Conservation (phyloP, 2,797 vertebrate species). For the Spheniscus humboldti region DNA sequence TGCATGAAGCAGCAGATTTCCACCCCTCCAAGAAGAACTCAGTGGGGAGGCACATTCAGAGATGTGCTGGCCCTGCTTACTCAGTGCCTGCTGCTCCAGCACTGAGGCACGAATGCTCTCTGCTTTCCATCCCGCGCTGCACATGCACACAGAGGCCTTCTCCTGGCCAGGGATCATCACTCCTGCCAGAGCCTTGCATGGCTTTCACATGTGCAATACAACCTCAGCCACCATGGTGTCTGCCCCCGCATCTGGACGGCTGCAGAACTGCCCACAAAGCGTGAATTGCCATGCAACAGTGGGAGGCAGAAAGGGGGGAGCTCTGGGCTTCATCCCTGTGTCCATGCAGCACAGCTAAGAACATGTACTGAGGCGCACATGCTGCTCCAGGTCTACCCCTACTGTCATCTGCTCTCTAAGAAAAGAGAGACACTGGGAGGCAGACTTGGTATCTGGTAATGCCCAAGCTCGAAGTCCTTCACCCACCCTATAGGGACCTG, state of each 20-base stretch:
- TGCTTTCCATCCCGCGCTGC: constrained; percentile 7
- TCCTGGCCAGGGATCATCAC: not conserved
- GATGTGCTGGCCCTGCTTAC: constrained; percentile 2
- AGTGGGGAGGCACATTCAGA: not conserved
- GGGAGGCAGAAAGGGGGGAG: not conserved
- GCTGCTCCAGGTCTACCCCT: not conserved
- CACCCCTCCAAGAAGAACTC: not conserved
- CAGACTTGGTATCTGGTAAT: not conserved
- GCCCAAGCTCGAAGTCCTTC: not conserved
- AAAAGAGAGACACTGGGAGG: not conserved
- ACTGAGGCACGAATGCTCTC: not conserved
- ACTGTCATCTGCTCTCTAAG: not conserved
- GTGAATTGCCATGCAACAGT: not conserved
- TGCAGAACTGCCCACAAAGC: not conserved
- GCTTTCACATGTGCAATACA: not conserved
- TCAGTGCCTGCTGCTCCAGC: not conserved
- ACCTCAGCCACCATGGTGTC: not conserved
- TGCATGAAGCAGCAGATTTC: constrained; percentile 37
- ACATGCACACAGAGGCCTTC: not conserved
- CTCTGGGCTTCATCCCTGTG: not conserved
- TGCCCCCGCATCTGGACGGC: not conserved
- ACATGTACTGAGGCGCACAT: not conserved
- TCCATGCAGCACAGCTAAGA: not conserved
- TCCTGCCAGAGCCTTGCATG: not conserved
- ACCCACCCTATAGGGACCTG: not conserved